These are phyloP conservation scores for Argyrosomus japonicus DNA, from an alignment of 2,113 vertebrate genomes.

Conservation along the genomic window DNA sequence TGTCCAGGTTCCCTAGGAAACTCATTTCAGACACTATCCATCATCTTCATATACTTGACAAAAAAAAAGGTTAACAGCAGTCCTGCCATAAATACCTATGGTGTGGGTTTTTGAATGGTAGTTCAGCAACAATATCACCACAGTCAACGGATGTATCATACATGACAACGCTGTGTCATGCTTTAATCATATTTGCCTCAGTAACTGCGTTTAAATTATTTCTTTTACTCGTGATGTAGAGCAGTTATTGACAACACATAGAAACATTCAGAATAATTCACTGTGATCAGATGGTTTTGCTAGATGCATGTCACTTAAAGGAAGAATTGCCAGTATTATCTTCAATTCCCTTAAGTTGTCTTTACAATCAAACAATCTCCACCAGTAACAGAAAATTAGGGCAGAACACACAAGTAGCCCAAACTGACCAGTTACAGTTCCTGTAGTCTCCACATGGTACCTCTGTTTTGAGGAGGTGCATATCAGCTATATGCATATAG, in stretches of 20 bases:
- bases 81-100: not conserved
- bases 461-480: not conserved
- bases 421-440: not conserved
- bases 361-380: not conserved
- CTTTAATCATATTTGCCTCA: constrained; percentile 8
- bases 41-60: not conserved
- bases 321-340: not conserved
- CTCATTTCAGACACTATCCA: not conserved
- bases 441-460: not conserved
- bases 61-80: not conserved
- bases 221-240: constrained; percentile 5
- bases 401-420: not conserved
- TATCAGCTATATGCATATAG: not conserved
- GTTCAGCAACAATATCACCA: not conserved
- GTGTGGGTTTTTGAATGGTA: not conserved
- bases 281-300: not conserved
- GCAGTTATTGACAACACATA: not conserved
- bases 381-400: not conserved
- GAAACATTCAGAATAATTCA: not conserved
- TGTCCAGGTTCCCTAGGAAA: not conserved
- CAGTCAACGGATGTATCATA: not conserved
- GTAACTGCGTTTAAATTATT: constrained; percentile 14
- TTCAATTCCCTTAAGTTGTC: not conserved
- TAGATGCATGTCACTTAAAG: not conserved
- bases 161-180: not conserved